Evolutionary conservation across 1,140 invertebrate species (phyloP).

Genomic region (Formica exsecta): DNA sequence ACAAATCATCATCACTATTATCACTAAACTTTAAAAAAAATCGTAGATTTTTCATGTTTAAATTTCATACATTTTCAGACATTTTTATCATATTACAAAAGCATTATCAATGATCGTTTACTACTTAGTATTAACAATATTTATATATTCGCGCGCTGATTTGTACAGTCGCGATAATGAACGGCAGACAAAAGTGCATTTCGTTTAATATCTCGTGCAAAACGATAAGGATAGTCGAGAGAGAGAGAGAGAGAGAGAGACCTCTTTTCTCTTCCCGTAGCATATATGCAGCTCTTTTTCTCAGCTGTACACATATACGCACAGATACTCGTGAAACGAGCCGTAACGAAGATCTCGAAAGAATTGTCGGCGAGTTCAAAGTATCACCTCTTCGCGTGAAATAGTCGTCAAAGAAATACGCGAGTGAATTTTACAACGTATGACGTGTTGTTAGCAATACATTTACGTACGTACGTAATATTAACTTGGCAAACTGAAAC

Average conservation of each 20-base stretch:
- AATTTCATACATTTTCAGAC: too few species aligned
- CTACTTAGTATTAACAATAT: too few species aligned
- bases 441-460: too few species aligned
- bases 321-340: slow-evolving; percentile 61
- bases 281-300: neutral
- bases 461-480: too few species aligned
- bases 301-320: neutral
- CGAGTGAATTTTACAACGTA: slow-evolving; percentile 49
- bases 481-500: too few species aligned
- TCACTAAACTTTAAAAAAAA: too few species aligned
- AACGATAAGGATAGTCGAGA: slow-evolving; percentile 18
- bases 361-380: slow-evolving; percentile 76
- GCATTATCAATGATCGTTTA: too few species aligned
- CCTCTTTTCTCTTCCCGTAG: neutral
- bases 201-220: slow-evolving; percentile 4
- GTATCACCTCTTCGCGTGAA: slow-evolving; percentile 72
- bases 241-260: neutral
- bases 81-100: too few species aligned
- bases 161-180: slow-evolving; percentile 34
- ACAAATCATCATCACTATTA: too few species aligned
- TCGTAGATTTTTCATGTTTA: too few species aligned
- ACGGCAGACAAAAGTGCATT: slow-evolving; percentile 41
- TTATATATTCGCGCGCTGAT: neutral
- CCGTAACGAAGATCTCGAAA: slow-evolving; percentile 64
- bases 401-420: slow-evolving; percentile 75